These are phyloP conservation scores for Malurus cyaneus DNA, from an alignment of 2,113 vertebrate genomes.

Conservation along the genomic window DNA sequence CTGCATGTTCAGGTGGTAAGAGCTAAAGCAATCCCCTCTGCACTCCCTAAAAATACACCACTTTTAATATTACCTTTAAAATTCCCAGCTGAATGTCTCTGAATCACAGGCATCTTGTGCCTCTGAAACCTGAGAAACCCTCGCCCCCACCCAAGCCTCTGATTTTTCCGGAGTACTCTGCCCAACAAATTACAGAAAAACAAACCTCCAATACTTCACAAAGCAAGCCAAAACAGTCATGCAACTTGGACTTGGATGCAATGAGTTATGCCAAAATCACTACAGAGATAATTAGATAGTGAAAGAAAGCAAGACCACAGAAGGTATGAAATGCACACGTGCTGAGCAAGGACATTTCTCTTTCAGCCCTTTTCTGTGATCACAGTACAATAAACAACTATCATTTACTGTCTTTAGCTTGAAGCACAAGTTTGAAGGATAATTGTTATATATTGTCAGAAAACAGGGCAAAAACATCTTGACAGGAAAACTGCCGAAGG, in stretches of 20 bases:
- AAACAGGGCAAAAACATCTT: neutral
- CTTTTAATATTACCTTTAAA: slow-evolving; percentile 34
- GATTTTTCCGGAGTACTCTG: slow-evolving; percentile 62
- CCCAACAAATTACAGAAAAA: slow-evolving; percentile 60
- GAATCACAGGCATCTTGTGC: slow-evolving; percentile 61
- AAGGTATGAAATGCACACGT: slow-evolving; percentile 58
- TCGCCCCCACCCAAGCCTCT: slow-evolving; percentile 58
- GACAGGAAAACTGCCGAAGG: neutral
- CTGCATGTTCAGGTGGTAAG: neutral
- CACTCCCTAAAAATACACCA: neutral
- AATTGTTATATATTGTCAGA: neutral
- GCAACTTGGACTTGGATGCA: slow-evolving; percentile 51
- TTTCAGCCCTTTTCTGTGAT: neutral
- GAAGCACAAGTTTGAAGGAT: neutral
- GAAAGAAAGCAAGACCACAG: slow-evolving; percentile 47
- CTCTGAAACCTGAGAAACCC: slow-evolving; percentile 52
- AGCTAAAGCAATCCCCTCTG: neutral
- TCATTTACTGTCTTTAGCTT: neutral
- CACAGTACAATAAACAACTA: neutral
- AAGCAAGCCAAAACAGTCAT: slow-evolving; percentile 68
- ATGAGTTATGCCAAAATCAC: slow-evolving; percentile 48
- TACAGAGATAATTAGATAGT: slow-evolving; percentile 61
- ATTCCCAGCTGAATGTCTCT: slow-evolving; percentile 20
- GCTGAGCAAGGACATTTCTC: slow-evolving; percentile 48
- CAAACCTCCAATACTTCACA: slow-evolving; percentile 56